Base-by-base conservation (phyloP, 2,888 invertebrate genomes). In the Hyalella azteca region DNA sequence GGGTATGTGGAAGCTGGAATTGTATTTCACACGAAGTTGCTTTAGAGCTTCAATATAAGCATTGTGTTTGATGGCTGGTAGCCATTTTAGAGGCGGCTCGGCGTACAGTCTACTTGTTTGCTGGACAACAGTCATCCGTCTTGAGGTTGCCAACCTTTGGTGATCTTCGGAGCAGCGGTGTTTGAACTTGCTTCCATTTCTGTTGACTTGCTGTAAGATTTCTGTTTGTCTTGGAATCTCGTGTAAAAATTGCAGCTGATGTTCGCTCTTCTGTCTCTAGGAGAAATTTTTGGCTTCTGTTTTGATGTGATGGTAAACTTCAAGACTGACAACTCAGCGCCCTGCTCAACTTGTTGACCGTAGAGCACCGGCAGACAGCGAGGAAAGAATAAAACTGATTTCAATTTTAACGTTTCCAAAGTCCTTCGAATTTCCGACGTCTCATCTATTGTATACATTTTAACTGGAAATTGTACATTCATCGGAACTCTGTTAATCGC, bases 161-260 rank as follows among this genome's bases (percentile, higher is more conserved):
- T 66, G 66, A 66, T 66, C 66, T 66, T 36, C 66, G 36, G 66
- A 66, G 66, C 66, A 66, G 29, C 29, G 32, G 36, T 66, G 66
- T 66, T 66, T 66, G 66, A 66, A 66, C 66, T 66, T 66, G 66
- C 66, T 66, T 66, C 66, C 66, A 66, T 66, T 66, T 66, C 36
- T 66, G 66, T 66, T 66, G 66, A 66, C 66, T 66, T 36, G 66
- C 66, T 66, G 66, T 66, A 66, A 66, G 66, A 66, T 66, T 66
- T 66, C 66, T 66, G 66, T 66, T 66, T 66, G 66, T n/a, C 66
- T 29, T 66, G 66, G 66, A 66, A 66, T 66, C 66, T 66, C 36
- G 66, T 66, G 66, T 66, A 66, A 66, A 66, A 66, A 66, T 66
- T 66, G 66, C 66, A 66, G 66, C 66, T 66, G 66, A 66, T 66